These are phyloP conservation scores for Haliaeetus leucogaster DNA, from an alignment of 2,113 vertebrate species.

Conservation along the genomic window DNA sequence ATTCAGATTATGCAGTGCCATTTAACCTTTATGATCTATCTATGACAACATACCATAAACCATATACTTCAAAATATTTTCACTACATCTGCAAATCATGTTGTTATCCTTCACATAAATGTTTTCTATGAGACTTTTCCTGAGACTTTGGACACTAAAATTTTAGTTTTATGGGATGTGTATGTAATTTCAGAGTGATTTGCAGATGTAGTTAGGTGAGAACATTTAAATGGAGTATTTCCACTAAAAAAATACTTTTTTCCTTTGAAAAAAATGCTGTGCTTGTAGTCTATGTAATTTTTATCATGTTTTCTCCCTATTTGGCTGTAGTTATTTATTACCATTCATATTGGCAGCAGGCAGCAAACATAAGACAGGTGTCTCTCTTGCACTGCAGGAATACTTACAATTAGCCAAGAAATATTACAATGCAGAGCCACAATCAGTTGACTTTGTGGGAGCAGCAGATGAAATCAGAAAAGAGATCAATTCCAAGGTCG, in stretches of 20 bases:
- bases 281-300: neutral
- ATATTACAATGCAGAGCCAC: conserved; percentile 56
- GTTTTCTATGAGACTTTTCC: neutral
- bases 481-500: conserved; percentile 66
- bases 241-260: neutral
- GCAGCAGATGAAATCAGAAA: conserved; percentile 49
- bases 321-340: neutral
- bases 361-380: neutral
- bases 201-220: neutral
- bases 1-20: neutral
- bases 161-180: neutral
- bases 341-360: neutral
- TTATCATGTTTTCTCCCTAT: neutral
- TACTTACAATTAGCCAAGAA: conserved; percentile 60
- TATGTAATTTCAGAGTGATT: neutral
- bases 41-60: neutral
- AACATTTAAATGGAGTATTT: neutral
- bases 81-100: neutral
- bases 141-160: neutral
- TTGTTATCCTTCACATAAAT: neutral
- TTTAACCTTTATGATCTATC: neutral
- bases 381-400: conserved; percentile 57
- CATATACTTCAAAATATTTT: neutral
- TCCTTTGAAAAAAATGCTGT: neutral
- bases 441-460: conserved; percentile 61